Conservation (phyloP, 2,888 invertebrate species). For the Cheilosia impressa region DNA sequence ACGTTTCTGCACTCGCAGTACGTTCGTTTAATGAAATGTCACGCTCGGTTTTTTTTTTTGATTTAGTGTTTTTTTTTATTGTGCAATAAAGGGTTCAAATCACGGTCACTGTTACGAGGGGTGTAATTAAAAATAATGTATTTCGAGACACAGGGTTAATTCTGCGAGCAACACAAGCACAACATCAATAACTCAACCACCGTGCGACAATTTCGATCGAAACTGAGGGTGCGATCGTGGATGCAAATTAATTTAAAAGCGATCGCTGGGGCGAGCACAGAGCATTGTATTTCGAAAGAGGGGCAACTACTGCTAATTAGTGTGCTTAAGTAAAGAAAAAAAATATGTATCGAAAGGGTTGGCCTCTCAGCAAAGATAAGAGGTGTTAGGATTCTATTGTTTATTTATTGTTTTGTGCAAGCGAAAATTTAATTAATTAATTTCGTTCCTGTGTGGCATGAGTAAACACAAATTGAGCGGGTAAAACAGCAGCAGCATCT, state of each 20-base stretch:
- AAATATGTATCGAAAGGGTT: conserved; percentile 24
- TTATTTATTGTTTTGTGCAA: conserved; percentile 34
- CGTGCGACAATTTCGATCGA: conserved; percentile 63
- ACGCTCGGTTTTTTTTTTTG: conserved; percentile 9
- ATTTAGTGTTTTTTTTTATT: background rate
- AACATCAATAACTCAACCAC: conserved; percentile 17
- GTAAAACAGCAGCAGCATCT: background rate
- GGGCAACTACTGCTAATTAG: conserved; percentile 55
- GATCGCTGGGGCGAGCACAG: conserved; percentile 29
- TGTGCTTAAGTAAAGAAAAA: conserved; percentile 19
- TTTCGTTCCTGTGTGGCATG: conserved; percentile 39
- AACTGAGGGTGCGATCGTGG: conserved; percentile 65
- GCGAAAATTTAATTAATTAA: conserved; percentile 65
- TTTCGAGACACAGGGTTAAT: conserved; percentile 1
- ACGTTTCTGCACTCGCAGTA: background rate
- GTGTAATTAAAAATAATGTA: background rate
- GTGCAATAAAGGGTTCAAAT: conserved; percentile 7
- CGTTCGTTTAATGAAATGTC: background rate
- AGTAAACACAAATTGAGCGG: conserved; percentile 38
- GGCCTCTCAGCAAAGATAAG: conserved; percentile 31
- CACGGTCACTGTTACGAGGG: background rate
- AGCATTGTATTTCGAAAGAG: conserved; percentile 35
- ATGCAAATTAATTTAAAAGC: conserved; percentile 78
- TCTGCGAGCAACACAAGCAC: conserved; percentile 11
- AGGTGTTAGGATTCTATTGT: conserved; percentile 49